Evolutionary conservation across 2,888 invertebrate genomes (phyloP).

Genomic region (Copidosoma aretas): DNA sequence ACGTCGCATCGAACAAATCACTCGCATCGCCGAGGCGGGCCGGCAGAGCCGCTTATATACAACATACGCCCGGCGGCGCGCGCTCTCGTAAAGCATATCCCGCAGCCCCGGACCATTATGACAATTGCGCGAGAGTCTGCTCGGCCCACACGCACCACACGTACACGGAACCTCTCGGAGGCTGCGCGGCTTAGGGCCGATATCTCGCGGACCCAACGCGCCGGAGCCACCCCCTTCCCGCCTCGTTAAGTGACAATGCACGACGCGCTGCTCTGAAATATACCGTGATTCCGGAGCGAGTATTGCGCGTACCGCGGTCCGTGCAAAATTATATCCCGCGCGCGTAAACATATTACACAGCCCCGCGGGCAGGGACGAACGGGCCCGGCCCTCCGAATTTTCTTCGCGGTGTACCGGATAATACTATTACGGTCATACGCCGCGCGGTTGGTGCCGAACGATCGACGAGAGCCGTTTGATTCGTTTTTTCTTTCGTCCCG

Average conservation of each 20-base stretch:
- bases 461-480: too few species aligned
- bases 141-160: constrained; percentile 3
- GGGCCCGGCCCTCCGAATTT: too few species aligned
- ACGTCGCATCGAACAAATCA: constrained; percentile 45
- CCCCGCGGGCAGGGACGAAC: too few species aligned
- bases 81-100: neutral
- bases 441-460: too few species aligned
- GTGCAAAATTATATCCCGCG: constrained; percentile 25
- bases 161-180: too few species aligned
- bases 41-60: too few species aligned
- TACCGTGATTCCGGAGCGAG: constrained; percentile 45
- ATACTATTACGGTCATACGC: too few species aligned
- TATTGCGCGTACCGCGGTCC: constrained; percentile 35
- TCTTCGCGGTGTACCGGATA: too few species aligned
- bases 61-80: neutral
- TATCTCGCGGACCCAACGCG: constrained; percentile 47
- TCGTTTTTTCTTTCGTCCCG: too few species aligned
- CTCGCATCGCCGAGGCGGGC: constrained; percentile 47
- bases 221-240: constrained; percentile 48
- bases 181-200: constrained; percentile 31
- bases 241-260: constrained; percentile 60
- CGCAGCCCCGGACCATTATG: constrained; percentile 32
- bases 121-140: constrained; percentile 20
- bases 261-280: constrained; percentile 56
- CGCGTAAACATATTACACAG: too few species aligned